Conservation (phyloP, 1,140 invertebrate species). For the Latrodectus geometricus region DNA sequence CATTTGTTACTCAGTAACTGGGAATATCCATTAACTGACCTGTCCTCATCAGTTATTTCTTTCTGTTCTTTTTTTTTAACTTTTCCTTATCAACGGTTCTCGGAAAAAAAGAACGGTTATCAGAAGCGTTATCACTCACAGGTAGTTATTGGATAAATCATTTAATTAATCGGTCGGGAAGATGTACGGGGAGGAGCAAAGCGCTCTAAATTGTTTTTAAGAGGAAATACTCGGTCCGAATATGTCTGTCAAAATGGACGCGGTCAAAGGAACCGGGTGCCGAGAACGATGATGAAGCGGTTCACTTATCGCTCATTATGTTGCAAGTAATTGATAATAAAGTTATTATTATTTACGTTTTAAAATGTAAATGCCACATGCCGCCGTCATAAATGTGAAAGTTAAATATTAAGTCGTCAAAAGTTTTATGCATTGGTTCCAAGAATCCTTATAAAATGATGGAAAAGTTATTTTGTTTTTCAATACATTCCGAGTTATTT, state of each 20-base stretch:
- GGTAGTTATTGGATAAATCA: background rate
- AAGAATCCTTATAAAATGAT: background rate
- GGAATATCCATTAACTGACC: background rate
- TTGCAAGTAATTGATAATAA: background rate
- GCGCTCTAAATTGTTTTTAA: background rate
- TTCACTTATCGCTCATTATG: background rate
- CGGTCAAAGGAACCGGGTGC: background rate
- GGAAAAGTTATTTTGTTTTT: background rate
- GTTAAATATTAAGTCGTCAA: background rate
- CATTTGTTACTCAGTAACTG: background rate
- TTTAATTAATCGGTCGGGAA: background rate
- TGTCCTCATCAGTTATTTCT: background rate
- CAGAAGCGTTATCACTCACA: background rate
- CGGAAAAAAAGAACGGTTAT: background rate
- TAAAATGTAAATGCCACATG: background rate
- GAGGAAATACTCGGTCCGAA: background rate
- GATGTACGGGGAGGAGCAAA: background rate
- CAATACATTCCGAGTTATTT: no score
- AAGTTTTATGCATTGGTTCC: background rate
- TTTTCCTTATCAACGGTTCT: background rate
- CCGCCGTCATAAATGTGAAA: background rate
- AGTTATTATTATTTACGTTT: background rate
- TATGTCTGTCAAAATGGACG: background rate
- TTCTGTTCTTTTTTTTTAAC: background rate
- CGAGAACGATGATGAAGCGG: background rate